Evolutionary conservation across 1,140 invertebrate species (phyloP).

Genomic region (Orchestia grillus): DNA sequence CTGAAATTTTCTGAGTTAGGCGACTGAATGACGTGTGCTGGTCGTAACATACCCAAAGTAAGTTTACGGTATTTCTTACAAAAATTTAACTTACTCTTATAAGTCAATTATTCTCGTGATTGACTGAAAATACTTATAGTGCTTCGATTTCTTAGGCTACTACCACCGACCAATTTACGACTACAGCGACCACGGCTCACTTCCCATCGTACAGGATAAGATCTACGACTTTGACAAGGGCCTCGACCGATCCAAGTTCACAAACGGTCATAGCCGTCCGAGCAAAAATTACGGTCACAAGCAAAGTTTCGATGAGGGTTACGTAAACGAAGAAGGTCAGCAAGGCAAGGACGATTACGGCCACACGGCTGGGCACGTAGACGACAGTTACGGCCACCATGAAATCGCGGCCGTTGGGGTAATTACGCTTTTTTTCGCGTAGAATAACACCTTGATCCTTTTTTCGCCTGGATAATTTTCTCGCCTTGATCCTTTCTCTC

Average conservation of each 20-base stretch:
- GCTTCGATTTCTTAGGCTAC: background rate
- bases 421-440: too few relatives aligned
- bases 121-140: too few relatives aligned
- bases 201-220: background rate
- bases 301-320: background rate
- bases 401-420: background rate
- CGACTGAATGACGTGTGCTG: too few relatives aligned
- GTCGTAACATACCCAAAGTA: too few relatives aligned
- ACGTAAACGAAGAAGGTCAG: background rate
- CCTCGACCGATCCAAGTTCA: background rate
- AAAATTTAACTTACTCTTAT: too few relatives aligned
- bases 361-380: background rate
- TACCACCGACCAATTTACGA: constrained; percentile 30
- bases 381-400: background rate
- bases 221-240: background rate
- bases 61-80: too few relatives aligned
- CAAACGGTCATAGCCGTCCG: background rate
- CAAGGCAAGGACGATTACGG: background rate
- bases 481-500: too few relatives aligned
- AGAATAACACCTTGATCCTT: too few relatives aligned
- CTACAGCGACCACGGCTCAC: background rate
- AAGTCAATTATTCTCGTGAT: too few relatives aligned
- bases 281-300: background rate
- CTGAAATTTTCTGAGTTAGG: too few relatives aligned
- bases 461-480: too few relatives aligned